Base-by-base conservation (phyloP, 2,113 vertebrate species). In the Orthonyx spaldingii region DNA sequence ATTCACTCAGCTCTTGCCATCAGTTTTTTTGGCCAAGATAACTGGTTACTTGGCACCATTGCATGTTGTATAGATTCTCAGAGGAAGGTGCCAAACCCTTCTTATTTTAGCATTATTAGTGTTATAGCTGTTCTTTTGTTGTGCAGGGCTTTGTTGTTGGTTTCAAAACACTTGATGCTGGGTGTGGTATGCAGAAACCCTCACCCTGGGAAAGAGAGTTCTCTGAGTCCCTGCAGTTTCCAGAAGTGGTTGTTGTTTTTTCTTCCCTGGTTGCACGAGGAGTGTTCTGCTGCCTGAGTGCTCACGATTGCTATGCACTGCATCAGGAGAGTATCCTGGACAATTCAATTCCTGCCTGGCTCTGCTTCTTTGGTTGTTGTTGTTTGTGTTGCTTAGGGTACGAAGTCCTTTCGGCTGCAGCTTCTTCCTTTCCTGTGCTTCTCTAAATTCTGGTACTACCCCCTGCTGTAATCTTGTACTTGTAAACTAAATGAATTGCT, bases 341-440 rank as follows among this genome's bases (percentile, higher is more conserved):
- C 90, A 84, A 22, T 20, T 69, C 88, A 87, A 1, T 42, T 94
- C 86, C 69, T 84, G 80, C 80, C 92, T 96, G 95, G 93, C 92
- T 96, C 77, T 0, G 3, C 57, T 93, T 92, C 90, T 52, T 80
- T 8, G 4, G 24, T 85, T 96, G 94, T 94, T 97, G 95, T 96
- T 97, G 94, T 95, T 96, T 95, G 90, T 96, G 94, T 96, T 96
- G 96, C 96, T 96, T 94, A 97, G 96, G 93, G 95, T 96, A 97
- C 93, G 86, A 95, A 96, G 90, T 37, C 3, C 1, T 76, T 90
- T 84, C 72, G 10, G 79, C 68, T 49, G 44, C 7, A 5, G 80
- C 64, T 92, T 95, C 83, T 96, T 96, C 75, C 50, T 47, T 86
- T 63, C 42, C 78, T 22, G 26, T 16, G 46, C 19, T 71, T 86